phyloP scores from a whole-genome alignment of 2,888 invertebrate species.

The Campaea margaritaria region DNA sequence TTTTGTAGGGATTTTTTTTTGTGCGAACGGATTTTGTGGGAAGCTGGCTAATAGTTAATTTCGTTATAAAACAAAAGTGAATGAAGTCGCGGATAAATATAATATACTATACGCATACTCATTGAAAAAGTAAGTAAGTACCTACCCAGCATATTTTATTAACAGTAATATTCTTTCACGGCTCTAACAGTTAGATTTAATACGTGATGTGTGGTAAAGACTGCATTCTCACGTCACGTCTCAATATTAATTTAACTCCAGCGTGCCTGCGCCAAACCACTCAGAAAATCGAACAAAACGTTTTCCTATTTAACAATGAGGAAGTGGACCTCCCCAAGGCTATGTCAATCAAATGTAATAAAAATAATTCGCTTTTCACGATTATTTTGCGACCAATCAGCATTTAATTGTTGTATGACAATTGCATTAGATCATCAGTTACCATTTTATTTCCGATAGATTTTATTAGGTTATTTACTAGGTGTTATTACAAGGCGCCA shows the following conservation, averaged over 20 bases:
- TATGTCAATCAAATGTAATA: constrained; percentile 40
- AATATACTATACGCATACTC: too few species aligned
- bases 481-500: background rate
- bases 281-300: constrained; percentile 38
- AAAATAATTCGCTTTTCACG: constrained; percentile 42
- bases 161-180: too few species aligned
- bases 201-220: background rate
- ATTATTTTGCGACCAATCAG: constrained; percentile 21
- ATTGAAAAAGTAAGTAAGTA: too few species aligned
- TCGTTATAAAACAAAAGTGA: too few species aligned
- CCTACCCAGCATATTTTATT: too few species aligned
- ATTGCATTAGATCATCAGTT: constrained; percentile 10
- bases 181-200: too few species aligned
- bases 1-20: too few species aligned
- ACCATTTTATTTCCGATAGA: background rate
- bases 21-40: too few species aligned
- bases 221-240: constrained; percentile 16
- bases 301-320: constrained; percentile 42
- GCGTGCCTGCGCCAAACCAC: constrained; percentile 18
- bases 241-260: constrained; percentile 20
- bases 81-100: too few species aligned
- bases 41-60: too few species aligned
- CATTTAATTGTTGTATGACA: background rate
- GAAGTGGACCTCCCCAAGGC: constrained; percentile 47
- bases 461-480: background rate